Percentiles rank a stretch among this genome's conserved stretches.
Conservation (phyloP, 1,140 invertebrate genomes). For the Drosophila orena region DNA sequence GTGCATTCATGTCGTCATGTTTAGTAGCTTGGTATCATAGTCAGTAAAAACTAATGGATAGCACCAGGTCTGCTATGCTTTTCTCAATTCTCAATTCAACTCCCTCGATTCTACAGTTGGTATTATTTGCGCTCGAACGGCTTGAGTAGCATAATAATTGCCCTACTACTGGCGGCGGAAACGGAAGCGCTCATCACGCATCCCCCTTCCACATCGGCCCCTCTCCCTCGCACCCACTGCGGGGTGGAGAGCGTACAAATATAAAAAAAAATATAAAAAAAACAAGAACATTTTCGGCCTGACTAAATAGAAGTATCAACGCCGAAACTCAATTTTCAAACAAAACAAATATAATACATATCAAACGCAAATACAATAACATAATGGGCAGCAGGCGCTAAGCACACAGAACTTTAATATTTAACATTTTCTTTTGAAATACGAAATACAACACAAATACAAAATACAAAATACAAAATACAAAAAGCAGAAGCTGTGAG, state of each 20-base stretch:
- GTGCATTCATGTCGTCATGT: too few relatives aligned
- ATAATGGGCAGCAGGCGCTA: conserved; percentile 31
- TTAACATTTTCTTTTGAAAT: conserved; percentile 70
- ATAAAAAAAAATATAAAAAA: too few relatives aligned
- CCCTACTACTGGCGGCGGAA: conserved; percentile 51
- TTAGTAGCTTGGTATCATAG: too few relatives aligned
- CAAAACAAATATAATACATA: conserved; percentile 42
- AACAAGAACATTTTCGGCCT: conserved; percentile 29
- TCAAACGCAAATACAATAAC: conserved; percentile 37
- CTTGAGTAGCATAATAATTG: conserved; percentile 60
- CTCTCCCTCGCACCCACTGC: conserved; percentile 41
- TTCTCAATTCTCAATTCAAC: too few relatives aligned
- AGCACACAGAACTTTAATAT: conserved; percentile 64
- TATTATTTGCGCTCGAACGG: conserved; percentile 55
- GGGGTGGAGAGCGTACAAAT: conserved; percentile 8
- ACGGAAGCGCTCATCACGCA: conserved; percentile 60
- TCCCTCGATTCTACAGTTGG: conserved; percentile 10
- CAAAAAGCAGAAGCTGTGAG: background rate
- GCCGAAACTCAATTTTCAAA: conserved; percentile 76
- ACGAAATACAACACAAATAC: conserved; percentile 9
- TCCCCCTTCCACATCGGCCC: background rate
- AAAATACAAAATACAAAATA: conserved; percentile 3
- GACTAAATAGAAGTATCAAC: conserved; percentile 75
- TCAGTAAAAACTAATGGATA: conserved; percentile 2
- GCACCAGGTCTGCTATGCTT: conserved; percentile 2